Base-by-base conservation (phyloP, 2,797 vertebrate genomes). In the Oreonectes daqikongensis region DNA sequence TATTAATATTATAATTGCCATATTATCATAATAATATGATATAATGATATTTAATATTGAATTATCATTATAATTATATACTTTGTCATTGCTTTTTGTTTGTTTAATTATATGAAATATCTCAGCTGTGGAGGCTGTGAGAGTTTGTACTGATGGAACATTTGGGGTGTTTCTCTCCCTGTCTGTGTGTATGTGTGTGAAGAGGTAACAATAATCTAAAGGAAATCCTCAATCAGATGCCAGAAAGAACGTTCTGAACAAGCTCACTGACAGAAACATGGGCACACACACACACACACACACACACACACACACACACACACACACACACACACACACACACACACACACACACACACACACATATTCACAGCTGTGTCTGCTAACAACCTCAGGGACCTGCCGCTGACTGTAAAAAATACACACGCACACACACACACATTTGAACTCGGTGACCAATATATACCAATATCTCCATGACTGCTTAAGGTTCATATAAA, bases 141-240 rank as follows among this genome's bases (percentile, higher is more conserved):
- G n/a, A 72, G 80, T 70, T 61, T 73, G 64, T 46, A 44, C 57
- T 67, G 73, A 79, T 80, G 73, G 69, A 77, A 75, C 53, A 69
- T 71, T 77, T 81, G 68, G 82, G 73, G 74, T 42, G 73, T 84
- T 81, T 75, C 77, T 84, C 65, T 75, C 77, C 83, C 61, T 81
- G 64, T 70, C 52, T 80, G 59, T 65, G 32, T 79, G 72, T 79
- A 77, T 76, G 66, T 67, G 75, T 80, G 72, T 71, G 63, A 22
- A 69, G 71, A 69, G 55, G 84, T 85, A 91, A 90, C 89, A 89
- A 91, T 93, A 89, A 91, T 88, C 86, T 86, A 87, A 91, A 93
- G 93, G 93, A 94, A 93, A 93, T 94, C 93, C 93, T 94, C 91
- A 94, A 94, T 94, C 93, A 94, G 90, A 87, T 82, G 83, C 85